Evolutionary conservation across 1,140 invertebrate species (phyloP).

Genomic region (Mya arenaria): DNA sequence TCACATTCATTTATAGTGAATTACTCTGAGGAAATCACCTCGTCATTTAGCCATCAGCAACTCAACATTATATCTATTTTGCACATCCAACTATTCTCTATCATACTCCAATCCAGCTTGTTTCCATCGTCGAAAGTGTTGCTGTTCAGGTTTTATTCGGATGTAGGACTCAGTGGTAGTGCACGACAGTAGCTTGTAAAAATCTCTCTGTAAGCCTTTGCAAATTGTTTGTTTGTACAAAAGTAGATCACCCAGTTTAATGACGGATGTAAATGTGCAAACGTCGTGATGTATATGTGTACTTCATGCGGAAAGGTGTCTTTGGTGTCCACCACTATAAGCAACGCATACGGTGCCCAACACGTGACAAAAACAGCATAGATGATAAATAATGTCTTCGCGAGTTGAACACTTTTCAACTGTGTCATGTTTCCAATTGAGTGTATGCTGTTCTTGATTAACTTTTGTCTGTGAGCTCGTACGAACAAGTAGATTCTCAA

Average conservation of each 20-base stretch:
- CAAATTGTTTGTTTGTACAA: constrained; percentile 63
- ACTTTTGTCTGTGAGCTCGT: constrained; percentile 26
- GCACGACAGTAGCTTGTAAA: too few relatives aligned
- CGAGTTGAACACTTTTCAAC: constrained; percentile 37
- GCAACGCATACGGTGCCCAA: constrained; percentile 67
- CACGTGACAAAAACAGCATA: constrained; percentile 66
- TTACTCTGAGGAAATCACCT: too few relatives aligned
- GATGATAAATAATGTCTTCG: constrained; percentile 65
- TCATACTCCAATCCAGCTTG: too few relatives aligned
- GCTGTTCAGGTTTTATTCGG: too few relatives aligned
- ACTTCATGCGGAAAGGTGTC: constrained; percentile 53
- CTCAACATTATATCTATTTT: too few relatives aligned
- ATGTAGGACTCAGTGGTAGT: too few relatives aligned
- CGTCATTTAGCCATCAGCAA: too few relatives aligned
- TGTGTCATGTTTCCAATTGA: not conserved
- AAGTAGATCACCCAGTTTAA: constrained; percentile 70
- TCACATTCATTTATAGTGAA: too few relatives aligned
- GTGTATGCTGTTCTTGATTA: constrained; percentile 26
- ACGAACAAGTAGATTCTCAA: constrained; percentile 66
- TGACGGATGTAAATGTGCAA: constrained; percentile 70
- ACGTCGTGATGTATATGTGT: constrained; percentile 62
- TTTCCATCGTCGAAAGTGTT: too few relatives aligned
- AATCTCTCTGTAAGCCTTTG: constrained; percentile 61
- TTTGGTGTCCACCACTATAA: constrained; percentile 58
- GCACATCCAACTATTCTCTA: too few relatives aligned